These are phyloP conservation scores for Megalops cyprinoides DNA, from an alignment of 2,797 vertebrate species.

Conservation along the genomic window DNA sequence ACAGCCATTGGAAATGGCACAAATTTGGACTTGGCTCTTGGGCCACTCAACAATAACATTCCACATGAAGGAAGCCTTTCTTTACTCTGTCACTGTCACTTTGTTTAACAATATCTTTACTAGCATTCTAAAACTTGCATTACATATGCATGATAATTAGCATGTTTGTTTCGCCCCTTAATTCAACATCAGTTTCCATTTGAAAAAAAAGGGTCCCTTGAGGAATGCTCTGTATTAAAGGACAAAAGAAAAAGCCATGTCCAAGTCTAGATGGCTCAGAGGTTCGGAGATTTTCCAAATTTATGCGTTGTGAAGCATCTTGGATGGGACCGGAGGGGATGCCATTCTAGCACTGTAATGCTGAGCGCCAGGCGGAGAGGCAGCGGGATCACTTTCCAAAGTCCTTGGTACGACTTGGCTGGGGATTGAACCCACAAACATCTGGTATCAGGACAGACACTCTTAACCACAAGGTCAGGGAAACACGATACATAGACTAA, in stretches of 20 bases:
- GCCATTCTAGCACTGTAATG: conserved; percentile 16
- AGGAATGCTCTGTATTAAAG: background rate
- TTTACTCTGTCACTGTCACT: no score
- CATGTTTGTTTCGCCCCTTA: background rate
- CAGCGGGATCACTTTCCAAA: background rate
- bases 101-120: background rate
- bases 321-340: background rate
- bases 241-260: background rate
- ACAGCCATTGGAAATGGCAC: background rate
- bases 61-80: background rate
- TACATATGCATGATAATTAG: background rate
- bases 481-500: background rate
- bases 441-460: background rate
- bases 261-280: background rate
- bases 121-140: background rate
- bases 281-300: background rate
- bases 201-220: background rate
- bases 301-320: background rate
- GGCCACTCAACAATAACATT: background rate
- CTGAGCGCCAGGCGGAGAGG: background rate
- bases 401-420: background rate
- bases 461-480: background rate
- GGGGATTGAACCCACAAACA: background rate
- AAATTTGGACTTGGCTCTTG: background rate
- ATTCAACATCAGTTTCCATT: background rate